Base-by-base conservation (phyloP, 1,140 invertebrate genomes). In the Drepana arcuata region DNA sequence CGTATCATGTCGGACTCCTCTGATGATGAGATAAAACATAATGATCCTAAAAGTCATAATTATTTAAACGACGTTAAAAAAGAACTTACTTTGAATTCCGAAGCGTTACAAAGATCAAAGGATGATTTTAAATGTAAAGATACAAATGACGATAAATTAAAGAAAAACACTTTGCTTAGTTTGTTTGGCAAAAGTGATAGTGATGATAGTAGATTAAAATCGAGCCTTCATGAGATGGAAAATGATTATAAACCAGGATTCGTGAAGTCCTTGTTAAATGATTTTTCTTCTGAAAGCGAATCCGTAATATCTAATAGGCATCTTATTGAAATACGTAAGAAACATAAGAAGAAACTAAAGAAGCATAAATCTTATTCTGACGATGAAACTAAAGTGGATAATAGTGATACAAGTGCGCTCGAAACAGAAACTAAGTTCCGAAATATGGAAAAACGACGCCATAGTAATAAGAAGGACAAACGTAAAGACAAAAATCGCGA, bases 271-370 rank as follows among this genome's bases (percentile, higher is more conserved):
- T 52, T 52, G 35, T 47, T 48, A 10, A 81, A 78, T 36, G 85
- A 87, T 34, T 77, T 85, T 48, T 87, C 85, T 14, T 86, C 86
- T n/a, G 86, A 84, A 65, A 85, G 79, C 42, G 86, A 87, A 55
- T 81, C 73, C 1, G 53, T 70, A 26, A 40, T 57, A 31, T 67
- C 59, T 14, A 74, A 66, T 44, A 70, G 58, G 48, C 70, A 60
- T 60, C 32, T 34, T 39, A 48, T 67, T 14, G 88, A 90, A 52
- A 61, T 84, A 15, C 81, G 90, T 2, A 93, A 91, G 56, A 93
- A 93, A 57, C 92, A 93, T 52, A 93, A 93, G 65, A 93, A 93
- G 77, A 93, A 93, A 57, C 91, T 93, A 61, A 93, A 92, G 59
- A 88, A 90, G 2, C 87, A 90, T 34, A 93, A 93, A 60, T 88